Evolutionary conservation across 2,113 vertebrate genomes (phyloP), one percentile per base, ranked within the genome.

Genomic region (Cryptotis parvus): DNA sequence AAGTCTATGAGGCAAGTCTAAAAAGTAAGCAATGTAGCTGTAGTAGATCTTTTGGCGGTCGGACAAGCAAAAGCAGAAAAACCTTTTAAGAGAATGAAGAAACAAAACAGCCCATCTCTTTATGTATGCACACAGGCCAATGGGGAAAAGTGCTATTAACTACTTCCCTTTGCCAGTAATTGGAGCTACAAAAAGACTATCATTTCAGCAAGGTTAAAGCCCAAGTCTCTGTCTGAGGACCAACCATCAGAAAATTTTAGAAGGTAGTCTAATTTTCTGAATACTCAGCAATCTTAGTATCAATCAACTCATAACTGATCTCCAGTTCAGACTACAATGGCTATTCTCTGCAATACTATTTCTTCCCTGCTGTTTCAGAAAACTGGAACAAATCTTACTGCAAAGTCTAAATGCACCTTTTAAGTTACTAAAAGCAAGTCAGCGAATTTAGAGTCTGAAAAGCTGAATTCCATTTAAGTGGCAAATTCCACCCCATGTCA

Each of bases 141-240:
- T 5, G 4, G 68, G 88, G 72, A 68, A 91, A 96, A 88, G 75
- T 55, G 41, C 72, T 90, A 75, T 87, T 92, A 95, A 94, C 75
- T 85, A 90, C 85, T 74, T 83, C 85, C 65, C 61, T 83, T 49
- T 93, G 85, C 70, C 93, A 90, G 88, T 85, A 93, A 94, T 65
- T 90, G 45, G 76, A 86, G 70, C 93, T 96, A 94, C 88, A 91
- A 94, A 94, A 95, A 91, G 94, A 91, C 41, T 41, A 92, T 43
- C 72, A 29, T 94, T 87, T 84, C 6, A 91, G 73, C 73, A 84
- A 95, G 41, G 76, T 63, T 89, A 93, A 65, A 91, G 77, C 33
- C 74, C 31, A 0, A 66, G 65, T 77, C 81, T 72, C 83, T 86
- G 87, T 96, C 69, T 84, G 86, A 93, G 70, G 66, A 72, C 91